A percentile compares a stretch with the other conserved stretches of the same genome.
Evolutionary conservation across 2,888 invertebrate genomes (phyloP).

Genomic region (Sarcophaga variegata): DNA sequence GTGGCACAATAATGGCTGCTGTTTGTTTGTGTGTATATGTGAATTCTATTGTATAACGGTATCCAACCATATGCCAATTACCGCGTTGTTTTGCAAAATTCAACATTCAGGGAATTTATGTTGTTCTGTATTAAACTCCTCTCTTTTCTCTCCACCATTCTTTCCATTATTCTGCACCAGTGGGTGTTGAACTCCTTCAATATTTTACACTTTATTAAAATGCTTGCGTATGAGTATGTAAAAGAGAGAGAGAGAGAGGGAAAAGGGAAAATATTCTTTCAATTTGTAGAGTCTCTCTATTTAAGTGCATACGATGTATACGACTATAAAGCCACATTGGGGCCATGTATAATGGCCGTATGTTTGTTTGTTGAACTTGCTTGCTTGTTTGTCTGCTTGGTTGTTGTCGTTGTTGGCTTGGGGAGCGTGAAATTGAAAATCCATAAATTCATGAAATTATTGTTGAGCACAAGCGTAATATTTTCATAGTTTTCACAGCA

Average conservation of each 20-base stretch:
- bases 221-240: constrained; percentile 52
- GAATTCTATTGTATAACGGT: constrained; percentile 46
- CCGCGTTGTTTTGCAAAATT: constrained; percentile 59
- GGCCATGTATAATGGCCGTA: constrained; percentile 41
- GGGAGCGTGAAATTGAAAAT: constrained; percentile 70
- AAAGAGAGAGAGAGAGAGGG: no score
- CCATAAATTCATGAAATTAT: constrained; percentile 74
- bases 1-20: background rate
- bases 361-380: background rate
- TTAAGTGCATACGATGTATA: background rate
- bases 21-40: constrained; percentile 15
- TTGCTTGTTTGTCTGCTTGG: background rate
- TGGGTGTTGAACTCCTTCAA: constrained; percentile 35
- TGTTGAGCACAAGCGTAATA: constrained; percentile 59
- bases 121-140: constrained; percentile 55
- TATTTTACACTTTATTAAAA: constrained; percentile 61
- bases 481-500: constrained; percentile 54
- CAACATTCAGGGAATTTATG: constrained; percentile 55
- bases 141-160: background rate
- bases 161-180: background rate
- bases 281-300: background rate
- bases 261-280: background rate
- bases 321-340: constrained; percentile 52
- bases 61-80: constrained; percentile 66
- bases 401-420: constrained; percentile 43